These are phyloP conservation scores for Callipepla squamata DNA, from an alignment of 2,113 vertebrate species.

Conservation along the genomic window DNA sequence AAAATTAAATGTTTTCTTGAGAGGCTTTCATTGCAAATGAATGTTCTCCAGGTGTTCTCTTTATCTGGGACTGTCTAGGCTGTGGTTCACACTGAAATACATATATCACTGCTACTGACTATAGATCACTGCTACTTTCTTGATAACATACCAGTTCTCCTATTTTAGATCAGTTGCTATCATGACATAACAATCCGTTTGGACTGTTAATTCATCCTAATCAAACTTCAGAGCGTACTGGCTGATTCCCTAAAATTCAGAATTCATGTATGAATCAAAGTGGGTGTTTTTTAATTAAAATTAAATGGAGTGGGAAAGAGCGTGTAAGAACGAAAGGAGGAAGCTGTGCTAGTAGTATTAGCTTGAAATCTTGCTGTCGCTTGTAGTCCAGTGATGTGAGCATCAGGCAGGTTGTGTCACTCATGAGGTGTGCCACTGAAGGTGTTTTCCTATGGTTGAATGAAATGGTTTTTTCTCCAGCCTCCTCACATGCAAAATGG, in stretches of 20 bases:
- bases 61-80: not conserved
- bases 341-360: not conserved
- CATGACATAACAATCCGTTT: not conserved
- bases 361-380: not conserved
- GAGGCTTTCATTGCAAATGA: constrained; percentile 6
- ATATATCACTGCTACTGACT: not conserved
- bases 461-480: not conserved
- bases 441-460: not conserved
- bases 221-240: not conserved
- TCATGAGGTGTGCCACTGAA: not conserved
- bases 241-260: not conserved
- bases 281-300: not conserved
- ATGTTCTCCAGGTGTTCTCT: not conserved
- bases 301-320: not conserved
- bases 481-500: not conserved
- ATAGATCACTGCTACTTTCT: not conserved
- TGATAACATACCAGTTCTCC: not conserved
- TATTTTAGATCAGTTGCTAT: not conserved
- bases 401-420: not conserved
- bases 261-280: not conserved
- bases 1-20: not conserved
- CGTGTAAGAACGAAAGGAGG: not conserved
- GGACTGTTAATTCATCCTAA: not conserved
- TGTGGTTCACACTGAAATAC: not conserved
- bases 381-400: not conserved